These are phyloP conservation scores for Galemys pyrenaicus DNA, from an alignment of 2,113 vertebrate species.

Conservation along the genomic window DNA sequence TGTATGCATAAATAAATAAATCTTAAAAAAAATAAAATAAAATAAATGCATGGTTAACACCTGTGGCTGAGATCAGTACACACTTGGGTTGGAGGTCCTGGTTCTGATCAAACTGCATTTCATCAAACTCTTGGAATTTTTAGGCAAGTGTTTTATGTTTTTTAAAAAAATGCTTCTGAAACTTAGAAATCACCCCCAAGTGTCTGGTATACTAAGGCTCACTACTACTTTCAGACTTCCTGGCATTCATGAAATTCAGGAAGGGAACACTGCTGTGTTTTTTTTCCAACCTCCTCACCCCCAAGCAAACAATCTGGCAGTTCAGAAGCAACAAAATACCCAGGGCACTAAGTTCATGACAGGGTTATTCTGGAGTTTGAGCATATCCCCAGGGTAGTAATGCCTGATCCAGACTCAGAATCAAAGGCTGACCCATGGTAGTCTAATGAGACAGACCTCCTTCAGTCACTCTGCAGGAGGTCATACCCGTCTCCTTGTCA, in stretches of 20 bases:
- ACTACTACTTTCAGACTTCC: neutral
- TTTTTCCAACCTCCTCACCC: conserved; percentile 48
- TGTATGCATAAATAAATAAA: too few relatives aligned
- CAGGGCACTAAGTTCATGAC: conserved; percentile 30
- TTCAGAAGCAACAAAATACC: conserved; percentile 28
- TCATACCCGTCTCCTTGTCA: neutral
- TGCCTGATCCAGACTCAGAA: neutral
- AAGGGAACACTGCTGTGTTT: conserved; percentile 35
- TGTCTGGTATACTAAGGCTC: neutral
- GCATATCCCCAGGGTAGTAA: neutral
- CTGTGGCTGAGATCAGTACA: neutral
- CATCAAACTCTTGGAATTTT: neutral
- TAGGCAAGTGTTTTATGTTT: neutral
- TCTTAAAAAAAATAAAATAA: too few relatives aligned
- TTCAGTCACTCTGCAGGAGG: neutral
- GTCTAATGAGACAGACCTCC: neutral
- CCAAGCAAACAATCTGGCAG: conserved; percentile 45
- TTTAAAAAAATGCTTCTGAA: conserved; percentile 37
- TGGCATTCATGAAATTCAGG: neutral
- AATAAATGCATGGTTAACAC: neutral
- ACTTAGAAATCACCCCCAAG: conserved; percentile 23
- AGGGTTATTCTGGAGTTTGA: conserved; percentile 32
- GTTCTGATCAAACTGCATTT: conserved; percentile 14
- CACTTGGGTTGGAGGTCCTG: conserved; percentile 2
- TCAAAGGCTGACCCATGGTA: neutral